Base-by-base conservation (phyloP, 2,888 invertebrate species). In the Ophion slaviceki region DNA sequence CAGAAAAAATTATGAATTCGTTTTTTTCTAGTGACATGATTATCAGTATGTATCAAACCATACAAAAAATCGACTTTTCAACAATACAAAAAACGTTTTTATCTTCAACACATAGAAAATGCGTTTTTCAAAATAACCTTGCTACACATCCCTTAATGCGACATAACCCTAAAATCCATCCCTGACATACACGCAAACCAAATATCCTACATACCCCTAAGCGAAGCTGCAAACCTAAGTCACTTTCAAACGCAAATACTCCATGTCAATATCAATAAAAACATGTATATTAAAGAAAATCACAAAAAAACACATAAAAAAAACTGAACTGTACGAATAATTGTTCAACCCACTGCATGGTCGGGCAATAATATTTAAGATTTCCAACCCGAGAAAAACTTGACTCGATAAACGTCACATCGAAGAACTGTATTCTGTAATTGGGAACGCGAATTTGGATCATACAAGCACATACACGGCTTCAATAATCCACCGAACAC, bases 401-500 rank as follows among this genome's bases (percentile, higher is more conserved):
- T 70, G 45, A 24, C 14, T 28, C 17, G 6, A 70, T 28, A 7
- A 68, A 53, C n/a, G 2, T 11, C 1, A 17, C 24, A 71, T 53
- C 20, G 64, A 53, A 80, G 36, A 70, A 80, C 59, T 82, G 70
- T 77, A 70, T 64, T 28, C n/a, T 36, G 57, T 61, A 53, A 77
- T 77, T 40, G 59, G 53, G 59, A 67, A 81, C 68, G 59, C 32
- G 59, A 67, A 47, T 40, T 4, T 36, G 4, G 77, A 62, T 68
- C 62, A 62, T 24, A 32, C 53, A 64, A 36, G 24, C 40, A 61
- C n/a, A 11, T 64, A 17, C 72, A 45, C 24, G 24, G 57, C 64
- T 74, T 59, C 47, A 59, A 68, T 80, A 80, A 80, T 72, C 72
- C 67, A 59, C 57, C 57, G 80, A 71, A 80, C 53, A 40, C 53